phyloP scores from a whole-genome alignment of 1,140 invertebrate genomes.

The Onthophagus taurus region DNA sequence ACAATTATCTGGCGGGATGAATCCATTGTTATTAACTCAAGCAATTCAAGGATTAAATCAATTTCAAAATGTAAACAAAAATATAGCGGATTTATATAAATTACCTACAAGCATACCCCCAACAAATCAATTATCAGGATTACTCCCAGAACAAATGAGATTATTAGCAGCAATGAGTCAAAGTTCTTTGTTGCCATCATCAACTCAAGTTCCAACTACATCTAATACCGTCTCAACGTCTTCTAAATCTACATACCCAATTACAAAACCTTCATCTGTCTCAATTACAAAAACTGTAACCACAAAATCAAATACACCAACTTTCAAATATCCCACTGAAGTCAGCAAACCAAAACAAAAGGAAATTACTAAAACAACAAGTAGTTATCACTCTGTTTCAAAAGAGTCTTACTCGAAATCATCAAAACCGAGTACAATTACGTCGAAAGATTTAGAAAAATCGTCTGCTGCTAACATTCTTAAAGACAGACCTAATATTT shows the following conservation, averaged over 20 bases:
- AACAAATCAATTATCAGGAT: not conserved
- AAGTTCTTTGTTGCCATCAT: too few species aligned
- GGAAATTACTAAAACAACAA: slow-evolving; percentile 11
- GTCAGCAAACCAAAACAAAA: slow-evolving; percentile 8
- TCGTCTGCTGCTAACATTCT: slow-evolving; percentile 18
- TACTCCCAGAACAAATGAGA: slow-evolving; percentile 1
- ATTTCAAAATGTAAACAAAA: slow-evolving; percentile 16
- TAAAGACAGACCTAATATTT: slow-evolving; percentile 33
- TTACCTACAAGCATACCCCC: slow-evolving; percentile 6
- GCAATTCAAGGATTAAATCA: slow-evolving; percentile 13
- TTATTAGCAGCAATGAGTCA: too few species aligned
- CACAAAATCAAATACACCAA: not conserved
- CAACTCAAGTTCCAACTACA: not conserved
- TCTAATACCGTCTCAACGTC: not conserved
- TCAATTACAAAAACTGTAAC: not conserved
- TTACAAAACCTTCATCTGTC: slow-evolving; percentile 1
- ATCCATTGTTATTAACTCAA: slow-evolving; percentile 13
- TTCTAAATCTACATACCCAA: not conserved
- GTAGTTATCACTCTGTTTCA: slow-evolving; percentile 2
- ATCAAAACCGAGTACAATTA: not conserved
- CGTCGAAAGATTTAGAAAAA: slow-evolving; percentile 6
- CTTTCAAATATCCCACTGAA: slow-evolving; percentile 10
- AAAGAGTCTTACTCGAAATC: not conserved
- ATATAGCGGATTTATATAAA: slow-evolving; percentile 8
- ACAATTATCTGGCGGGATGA: slow-evolving; percentile 14